A percentile compares a stretch with the other conserved stretches of the same genome.
Conservation (phyloP, 2,888 invertebrate species). For the Microctonus aethiopoides region DNA sequence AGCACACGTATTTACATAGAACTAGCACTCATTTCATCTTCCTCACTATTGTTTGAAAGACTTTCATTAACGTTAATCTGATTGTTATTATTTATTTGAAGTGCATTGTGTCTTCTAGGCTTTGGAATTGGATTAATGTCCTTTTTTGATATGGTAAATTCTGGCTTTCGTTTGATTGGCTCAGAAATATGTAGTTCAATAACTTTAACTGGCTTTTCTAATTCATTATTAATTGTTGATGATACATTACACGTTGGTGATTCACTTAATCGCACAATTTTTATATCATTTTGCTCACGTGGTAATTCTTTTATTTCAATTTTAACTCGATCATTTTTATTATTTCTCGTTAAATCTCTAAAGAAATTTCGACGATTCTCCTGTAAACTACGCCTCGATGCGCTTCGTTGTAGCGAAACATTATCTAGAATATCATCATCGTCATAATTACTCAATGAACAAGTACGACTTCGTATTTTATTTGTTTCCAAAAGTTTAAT, state of each 20-base stretch:
- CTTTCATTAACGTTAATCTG: constrained; percentile 14
- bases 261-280: constrained; percentile 55
- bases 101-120: constrained; percentile 69
- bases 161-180: constrained; percentile 65
- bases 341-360: constrained; percentile 46
- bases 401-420: constrained; percentile 12
- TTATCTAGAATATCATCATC: constrained; percentile 11
- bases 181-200: constrained; percentile 71
- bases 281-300: constrained; percentile 56
- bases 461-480: constrained; percentile 35
- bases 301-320: constrained; percentile 57
- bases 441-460: constrained; percentile 32
- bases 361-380: constrained; percentile 58
- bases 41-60: constrained; percentile 17
- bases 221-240: constrained; percentile 42
- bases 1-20: constrained; percentile 37
- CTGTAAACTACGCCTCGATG: constrained; percentile 49
- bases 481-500: constrained; percentile 57
- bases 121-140: constrained; percentile 70
- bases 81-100: constrained; percentile 29
- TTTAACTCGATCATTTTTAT: constrained; percentile 48
- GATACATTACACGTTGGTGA: constrained; percentile 26
- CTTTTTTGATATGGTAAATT: constrained; percentile 41
- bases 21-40: constrained; percentile 44
- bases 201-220: constrained; percentile 55